These are phyloP conservation scores for Metopia argyrocephala DNA, from an alignment of 2,888 invertebrate genomes.

Conservation along the genomic window DNA sequence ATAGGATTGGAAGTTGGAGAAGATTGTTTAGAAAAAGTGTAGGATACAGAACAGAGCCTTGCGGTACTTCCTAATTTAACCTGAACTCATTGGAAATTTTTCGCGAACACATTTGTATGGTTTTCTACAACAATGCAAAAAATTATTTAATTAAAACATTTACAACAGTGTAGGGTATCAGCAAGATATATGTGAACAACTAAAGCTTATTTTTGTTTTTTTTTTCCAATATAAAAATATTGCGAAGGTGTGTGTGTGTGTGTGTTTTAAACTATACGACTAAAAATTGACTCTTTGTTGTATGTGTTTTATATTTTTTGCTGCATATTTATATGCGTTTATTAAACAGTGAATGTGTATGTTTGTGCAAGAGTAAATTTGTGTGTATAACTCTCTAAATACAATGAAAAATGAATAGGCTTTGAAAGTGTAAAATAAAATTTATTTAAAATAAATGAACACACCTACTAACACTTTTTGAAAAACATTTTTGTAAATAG, in stretches of 20 bases:
- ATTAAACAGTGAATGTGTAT: neutral
- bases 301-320: slow-evolving; percentile 36
- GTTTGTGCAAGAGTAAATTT: neutral
- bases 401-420: slow-evolving; percentile 52
- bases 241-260: slow-evolving; percentile 7
- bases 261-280: slow-evolving; percentile 4
- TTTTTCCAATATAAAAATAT: no score
- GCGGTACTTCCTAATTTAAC: no score
- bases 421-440: slow-evolving; percentile 63
- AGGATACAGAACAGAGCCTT: no score
- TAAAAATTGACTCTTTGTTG: slow-evolving; percentile 52
- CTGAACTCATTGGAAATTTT: no score
- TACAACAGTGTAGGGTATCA: no score
- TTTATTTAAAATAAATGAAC: slow-evolving; percentile 53
- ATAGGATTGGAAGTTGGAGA: no score
- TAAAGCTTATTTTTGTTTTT: no score
- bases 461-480: slow-evolving; percentile 17
- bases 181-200: no score
- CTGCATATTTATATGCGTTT: slow-evolving; percentile 15
- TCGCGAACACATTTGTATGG: no score
- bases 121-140: no score
- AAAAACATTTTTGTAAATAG: slow-evolving; percentile 12
- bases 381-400: slow-evolving; percentile 12
- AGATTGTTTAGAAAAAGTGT: no score
- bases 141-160: no score